A percentile compares a stretch with the other conserved stretches of the same genome.
These are phyloP conservation scores for Acanthochromis polyacanthus DNA, from an alignment of 2,113 vertebrate genomes.

Conservation along the genomic window DNA sequence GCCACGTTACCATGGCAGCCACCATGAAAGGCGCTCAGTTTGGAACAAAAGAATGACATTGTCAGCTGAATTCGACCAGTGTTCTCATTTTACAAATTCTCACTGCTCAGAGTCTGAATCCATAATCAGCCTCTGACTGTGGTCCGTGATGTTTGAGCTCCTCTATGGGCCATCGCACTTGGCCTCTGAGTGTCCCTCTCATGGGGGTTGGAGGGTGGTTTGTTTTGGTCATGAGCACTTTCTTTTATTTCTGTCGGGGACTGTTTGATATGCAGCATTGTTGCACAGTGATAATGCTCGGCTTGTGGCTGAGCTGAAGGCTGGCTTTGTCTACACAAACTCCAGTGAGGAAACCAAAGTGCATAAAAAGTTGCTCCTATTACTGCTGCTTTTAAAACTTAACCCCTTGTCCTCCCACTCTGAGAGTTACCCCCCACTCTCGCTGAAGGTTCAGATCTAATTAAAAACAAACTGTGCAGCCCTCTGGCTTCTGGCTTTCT, in stretches of 20 bases:
- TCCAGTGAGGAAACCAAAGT: slow-evolving; percentile 78
- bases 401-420: slow-evolving; percentile 59
- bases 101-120: slow-evolving; percentile 54
- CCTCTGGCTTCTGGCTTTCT: slow-evolving; percentile 57
- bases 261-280: slow-evolving; percentile 88
- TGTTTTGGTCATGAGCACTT: slow-evolving; percentile 71
- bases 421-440: slow-evolving; percentile 51
- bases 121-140: slow-evolving; percentile 49
- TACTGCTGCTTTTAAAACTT: slow-evolving; percentile 63
- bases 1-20: slow-evolving; percentile 88
- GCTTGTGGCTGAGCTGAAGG: slow-evolving; percentile 80
- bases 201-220: slow-evolving; percentile 26
- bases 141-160: slow-evolving; percentile 55
- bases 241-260: slow-evolving; percentile 63
- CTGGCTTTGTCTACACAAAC: slow-evolving; percentile 77
- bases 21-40: slow-evolving; percentile 83
- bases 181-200: slow-evolving; percentile 54
- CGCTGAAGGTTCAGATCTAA: slow-evolving; percentile 53
- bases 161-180: slow-evolving; percentile 43
- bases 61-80: slow-evolving; percentile 79
- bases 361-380: slow-evolving; percentile 77
- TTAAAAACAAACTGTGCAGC: slow-evolving; percentile 66
- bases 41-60: slow-evolving; percentile 83
- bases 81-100: slow-evolving; percentile 81
- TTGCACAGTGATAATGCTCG: slow-evolving; percentile 77